Evolutionary conservation across 1,140 invertebrate genomes (phyloP), one percentile per base, ranked within the genome.

Genomic region (Halotydeus destructor): DNA sequence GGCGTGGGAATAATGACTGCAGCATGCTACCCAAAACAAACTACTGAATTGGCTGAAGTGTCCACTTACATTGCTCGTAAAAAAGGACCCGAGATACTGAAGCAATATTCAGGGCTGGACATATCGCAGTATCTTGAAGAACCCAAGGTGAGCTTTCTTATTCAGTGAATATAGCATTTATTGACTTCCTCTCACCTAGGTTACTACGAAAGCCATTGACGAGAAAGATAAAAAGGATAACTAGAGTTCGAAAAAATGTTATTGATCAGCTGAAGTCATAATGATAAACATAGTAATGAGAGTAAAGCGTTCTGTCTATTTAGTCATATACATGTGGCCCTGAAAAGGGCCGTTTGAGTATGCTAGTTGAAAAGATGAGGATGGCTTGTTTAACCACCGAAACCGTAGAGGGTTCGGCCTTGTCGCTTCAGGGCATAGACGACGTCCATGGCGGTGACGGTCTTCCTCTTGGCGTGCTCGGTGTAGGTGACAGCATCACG

Each of bases 351-450:
- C 55, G 54, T 55, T 57, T 44, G 44, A 44, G 46, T 41, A 34
- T 5, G 6, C 22, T 8, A 41, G n/a, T 19, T 3, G 22, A 18
- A 2, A 19, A 2, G 41, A 43, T 37, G 16, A 35, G 3, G 18
- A 31, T 9, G 6, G 6, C 18, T n/a, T 25, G 37, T 46, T 60
- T 63, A 69, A 51, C 65, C 67, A 27, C 68, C 69, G 50, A 71
- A 71, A 48, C 69, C 66, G 54, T 69, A 70, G 14, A 70, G 54
- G 26, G 67, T 71, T 36, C 76, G 63, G 25, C 79, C 79, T 63
- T 82, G 78, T 36, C 78, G 61, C 59, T 83, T 84, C 49, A 83
- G 60, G 22, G 78, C 78, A 53, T 82, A 82, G 18, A 84, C 79
- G 12, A 83, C 76, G 55, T 84, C 78, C 78, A 83, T 83, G 38